phyloP scores from a whole-genome alignment of 2,797 vertebrate genomes.

The Apogon hyalosoma region DNA sequence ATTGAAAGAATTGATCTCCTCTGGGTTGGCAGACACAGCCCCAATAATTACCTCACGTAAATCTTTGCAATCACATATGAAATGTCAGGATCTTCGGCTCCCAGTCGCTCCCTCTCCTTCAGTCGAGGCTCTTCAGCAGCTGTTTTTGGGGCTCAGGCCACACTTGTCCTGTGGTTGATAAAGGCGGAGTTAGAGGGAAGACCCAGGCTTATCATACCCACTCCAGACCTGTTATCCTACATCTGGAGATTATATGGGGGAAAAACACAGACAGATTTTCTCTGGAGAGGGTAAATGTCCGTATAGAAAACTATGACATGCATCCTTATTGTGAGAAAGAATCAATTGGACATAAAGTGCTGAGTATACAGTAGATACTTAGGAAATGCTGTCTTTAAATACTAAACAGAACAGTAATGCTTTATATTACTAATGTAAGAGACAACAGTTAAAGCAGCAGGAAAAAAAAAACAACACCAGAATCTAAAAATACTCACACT shows the following conservation, averaged over 20 bases:
- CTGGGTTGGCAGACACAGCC: slow-evolving; percentile 77
- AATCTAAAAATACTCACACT: no score
- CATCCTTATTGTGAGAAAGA: background rate
- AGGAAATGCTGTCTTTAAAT: no score
- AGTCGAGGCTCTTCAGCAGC: slow-evolving; percentile 6
- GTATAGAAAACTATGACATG: background rate
- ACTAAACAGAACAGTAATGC: no score
- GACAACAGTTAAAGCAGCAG: no score
- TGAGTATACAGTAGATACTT: background rate
- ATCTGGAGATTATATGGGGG: background rate
- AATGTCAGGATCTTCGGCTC: slow-evolving; percentile 73
- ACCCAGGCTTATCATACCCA: slow-evolving; percentile 40
- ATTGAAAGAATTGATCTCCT: slow-evolving; percentile 86
- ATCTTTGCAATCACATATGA: slow-evolving; percentile 81
- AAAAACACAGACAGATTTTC: slow-evolving; percentile 8
- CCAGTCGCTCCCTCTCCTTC: slow-evolving; percentile 6
- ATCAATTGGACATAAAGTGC: background rate
- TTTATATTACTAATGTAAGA: no score
- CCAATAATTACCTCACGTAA: slow-evolving; percentile 84
- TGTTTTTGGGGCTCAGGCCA: slow-evolving; percentile 28
- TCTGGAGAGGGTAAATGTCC: background rate
- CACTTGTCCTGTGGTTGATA: slow-evolving; percentile 35
- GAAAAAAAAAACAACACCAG: no score
- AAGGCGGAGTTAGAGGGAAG: slow-evolving; percentile 15
- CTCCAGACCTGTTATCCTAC: slow-evolving; percentile 1